phyloP scores from a whole-genome alignment of 1,140 invertebrate genomes.

The Neodiprion pinetum region DNA sequence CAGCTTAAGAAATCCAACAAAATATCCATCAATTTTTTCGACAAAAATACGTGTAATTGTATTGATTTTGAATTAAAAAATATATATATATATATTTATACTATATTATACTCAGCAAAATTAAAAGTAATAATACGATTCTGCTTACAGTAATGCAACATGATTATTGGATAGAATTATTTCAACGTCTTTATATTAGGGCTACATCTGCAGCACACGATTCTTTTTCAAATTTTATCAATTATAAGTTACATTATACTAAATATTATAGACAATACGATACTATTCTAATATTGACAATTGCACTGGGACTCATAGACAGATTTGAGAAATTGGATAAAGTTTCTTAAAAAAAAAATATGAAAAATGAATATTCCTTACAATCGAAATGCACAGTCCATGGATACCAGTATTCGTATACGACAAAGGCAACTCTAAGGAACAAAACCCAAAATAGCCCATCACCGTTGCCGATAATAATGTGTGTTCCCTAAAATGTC shows the following conservation, averaged over 20 bases:
- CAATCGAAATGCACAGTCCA: not conserved
- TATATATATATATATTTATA: not conserved
- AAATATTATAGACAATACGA: not conserved
- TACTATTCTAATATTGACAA: not conserved
- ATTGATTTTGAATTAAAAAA: not conserved
- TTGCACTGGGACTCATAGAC: not conserved
- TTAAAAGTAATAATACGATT: not conserved
- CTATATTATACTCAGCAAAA: not conserved
- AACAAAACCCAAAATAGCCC: constrained; percentile 2
- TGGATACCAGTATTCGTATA: not conserved
- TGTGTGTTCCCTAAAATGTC: not conserved
- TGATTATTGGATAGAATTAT: not conserved
- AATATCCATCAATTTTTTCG: no score
- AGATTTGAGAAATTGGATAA: not conserved
- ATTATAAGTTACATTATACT: not conserved
- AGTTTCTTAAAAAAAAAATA: no score
- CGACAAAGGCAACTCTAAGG: not conserved
- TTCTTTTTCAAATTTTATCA: not conserved
- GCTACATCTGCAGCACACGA: no score
- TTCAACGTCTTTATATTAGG: no score
- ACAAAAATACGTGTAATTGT: no score
- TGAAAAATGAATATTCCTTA: not conserved
- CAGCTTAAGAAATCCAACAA: no score
- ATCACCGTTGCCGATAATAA: not conserved
- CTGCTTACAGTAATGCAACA: not conserved